phyloP scores from a whole-genome alignment of 2,113 vertebrate genomes.

The Peucedramus taeniatus region DNA sequence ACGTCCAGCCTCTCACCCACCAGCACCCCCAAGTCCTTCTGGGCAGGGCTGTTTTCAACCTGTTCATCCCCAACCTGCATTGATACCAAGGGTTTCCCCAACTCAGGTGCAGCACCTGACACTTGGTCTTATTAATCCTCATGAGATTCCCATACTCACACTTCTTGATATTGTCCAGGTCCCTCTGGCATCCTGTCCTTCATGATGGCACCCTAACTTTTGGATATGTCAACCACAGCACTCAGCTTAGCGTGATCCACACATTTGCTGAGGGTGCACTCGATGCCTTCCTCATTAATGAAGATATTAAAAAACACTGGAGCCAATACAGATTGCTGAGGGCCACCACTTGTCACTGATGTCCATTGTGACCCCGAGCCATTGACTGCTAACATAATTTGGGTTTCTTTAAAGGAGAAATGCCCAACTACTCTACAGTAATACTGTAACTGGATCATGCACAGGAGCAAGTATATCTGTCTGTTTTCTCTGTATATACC shows the following conservation, averaged over 20 bases:
- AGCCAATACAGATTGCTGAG: neutral
- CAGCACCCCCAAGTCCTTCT: neutral
- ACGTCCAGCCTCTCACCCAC: neutral
- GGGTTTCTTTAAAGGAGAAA: neutral
- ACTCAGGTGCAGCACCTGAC: too few species aligned
- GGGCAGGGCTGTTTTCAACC: neutral
- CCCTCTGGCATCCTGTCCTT: neutral
- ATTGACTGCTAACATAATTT: neutral
- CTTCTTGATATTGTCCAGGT: neutral
- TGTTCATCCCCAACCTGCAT: neutral
- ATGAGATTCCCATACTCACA: too few species aligned
- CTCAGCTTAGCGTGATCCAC: neutral
- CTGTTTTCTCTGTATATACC: neutral
- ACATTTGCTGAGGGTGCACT: too few species aligned
- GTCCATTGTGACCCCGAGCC: neutral
- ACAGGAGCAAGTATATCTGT: neutral
- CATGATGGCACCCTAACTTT: neutral
- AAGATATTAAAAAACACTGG: neutral
- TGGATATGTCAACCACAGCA: accelerated
- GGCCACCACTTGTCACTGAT: neutral
- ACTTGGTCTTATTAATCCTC: neutral
- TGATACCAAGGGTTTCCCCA: neutral
- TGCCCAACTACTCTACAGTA: neutral
- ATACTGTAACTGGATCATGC: neutral
- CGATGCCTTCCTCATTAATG: accelerated